These are phyloP conservation scores for Hypsibius dujardini DNA, from an alignment of 1,140 invertebrate genomes.

Conservation along the genomic window DNA sequence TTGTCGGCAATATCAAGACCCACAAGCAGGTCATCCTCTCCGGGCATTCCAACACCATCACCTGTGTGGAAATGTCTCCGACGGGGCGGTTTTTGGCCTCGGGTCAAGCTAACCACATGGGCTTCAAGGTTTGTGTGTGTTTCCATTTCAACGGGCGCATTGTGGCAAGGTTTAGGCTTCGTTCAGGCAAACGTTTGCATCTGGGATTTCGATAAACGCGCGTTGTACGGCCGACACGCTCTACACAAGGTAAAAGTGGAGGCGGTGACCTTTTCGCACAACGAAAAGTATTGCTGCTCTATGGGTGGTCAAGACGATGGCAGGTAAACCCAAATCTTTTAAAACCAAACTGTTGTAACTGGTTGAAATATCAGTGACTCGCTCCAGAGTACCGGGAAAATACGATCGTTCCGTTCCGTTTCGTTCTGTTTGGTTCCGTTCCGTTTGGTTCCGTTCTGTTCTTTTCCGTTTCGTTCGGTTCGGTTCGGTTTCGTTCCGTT, in stretches of 20 bases:
- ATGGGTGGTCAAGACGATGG: conserved; percentile 74
- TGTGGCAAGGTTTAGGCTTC: no score
- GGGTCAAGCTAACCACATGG: conserved; percentile 70
- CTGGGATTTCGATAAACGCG: conserved; percentile 56
- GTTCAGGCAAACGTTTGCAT: conserved; percentile 61
- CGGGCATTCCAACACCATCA: conserved; percentile 64
- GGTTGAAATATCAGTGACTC: no score
- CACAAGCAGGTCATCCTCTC: conserved; percentile 55
- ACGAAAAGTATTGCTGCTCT: conserved; percentile 59
- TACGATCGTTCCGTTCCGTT: no score
- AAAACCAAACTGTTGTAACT: no score
- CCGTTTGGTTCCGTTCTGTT: no score
- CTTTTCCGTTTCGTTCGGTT: no score
- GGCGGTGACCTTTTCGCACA: conserved; percentile 55
- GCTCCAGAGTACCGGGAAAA: no score
- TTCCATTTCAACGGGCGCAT: not conserved
- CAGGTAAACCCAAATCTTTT: no score
- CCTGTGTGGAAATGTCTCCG: conserved; percentile 55
- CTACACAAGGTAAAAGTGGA: conserved; percentile 69
- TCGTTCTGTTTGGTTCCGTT: no score
- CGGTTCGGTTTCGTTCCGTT: no score
- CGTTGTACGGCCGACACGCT: conserved; percentile 46
- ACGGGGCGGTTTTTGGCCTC: conserved; percentile 62
- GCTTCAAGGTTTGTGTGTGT: conserved; percentile 50
- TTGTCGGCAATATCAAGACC: conserved; percentile 51